phyloP scores from a whole-genome alignment of 2,797 vertebrate genomes.

The Macropodus opercularis region DNA sequence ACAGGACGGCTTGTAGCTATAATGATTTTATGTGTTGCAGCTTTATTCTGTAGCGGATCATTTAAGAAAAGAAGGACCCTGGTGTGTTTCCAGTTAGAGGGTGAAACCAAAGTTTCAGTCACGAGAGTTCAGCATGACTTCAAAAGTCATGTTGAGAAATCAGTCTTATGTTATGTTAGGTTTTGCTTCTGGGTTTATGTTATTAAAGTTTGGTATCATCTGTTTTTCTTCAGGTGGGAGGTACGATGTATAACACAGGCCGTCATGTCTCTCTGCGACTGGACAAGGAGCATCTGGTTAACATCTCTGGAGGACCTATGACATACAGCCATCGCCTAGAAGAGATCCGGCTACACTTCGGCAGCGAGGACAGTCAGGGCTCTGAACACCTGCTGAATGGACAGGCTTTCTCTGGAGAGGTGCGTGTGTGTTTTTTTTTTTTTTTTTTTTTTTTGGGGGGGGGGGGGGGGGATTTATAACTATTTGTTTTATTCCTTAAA shows the following conservation, averaged over 20 bases:
- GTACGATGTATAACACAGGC: constrained; percentile 99
- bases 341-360: constrained; percentile 97
- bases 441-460: neutral
- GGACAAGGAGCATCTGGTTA: constrained; percentile 98
- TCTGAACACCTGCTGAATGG: constrained; percentile 98
- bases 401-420: constrained; percentile 98
- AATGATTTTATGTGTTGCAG: too few species aligned
- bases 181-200: too few species aligned
- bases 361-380: constrained; percentile 95
- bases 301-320: constrained; percentile 97
- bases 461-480: too few species aligned
- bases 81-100: neutral
- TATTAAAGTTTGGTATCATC: neutral
- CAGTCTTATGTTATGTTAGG: too few species aligned
- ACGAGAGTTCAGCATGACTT: neutral
- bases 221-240: constrained; percentile 85
- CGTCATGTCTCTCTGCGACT: constrained; percentile 95
- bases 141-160: neutral
- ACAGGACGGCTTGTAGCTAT: too few species aligned
- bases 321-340: constrained; percentile 97
- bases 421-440: constrained; percentile 49
- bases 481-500: too few species aligned
- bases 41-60: too few species aligned
- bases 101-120: neutral
- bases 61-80: too few species aligned